Conservation (phyloP, 2,888 invertebrate species). For the Neocrepidodera transversa region DNA sequence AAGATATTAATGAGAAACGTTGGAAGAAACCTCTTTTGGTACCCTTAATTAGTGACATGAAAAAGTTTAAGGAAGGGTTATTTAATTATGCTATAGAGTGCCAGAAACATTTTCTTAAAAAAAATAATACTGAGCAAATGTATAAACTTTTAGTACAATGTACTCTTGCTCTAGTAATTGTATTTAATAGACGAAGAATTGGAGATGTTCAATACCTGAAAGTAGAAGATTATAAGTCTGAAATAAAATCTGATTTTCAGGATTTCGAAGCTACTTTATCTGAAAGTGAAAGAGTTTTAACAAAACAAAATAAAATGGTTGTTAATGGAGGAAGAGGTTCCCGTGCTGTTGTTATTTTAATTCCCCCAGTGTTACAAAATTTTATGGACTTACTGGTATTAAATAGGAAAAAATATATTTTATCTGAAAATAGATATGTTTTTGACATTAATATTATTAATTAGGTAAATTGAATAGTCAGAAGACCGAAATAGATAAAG, state of each 20-base stretch:
- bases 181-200: conserved; percentile 39
- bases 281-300: conserved; percentile 39
- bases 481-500: no score
- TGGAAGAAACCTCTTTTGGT: conserved; percentile 29
- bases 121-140: conserved; percentile 14
- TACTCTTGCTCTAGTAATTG: conserved; percentile 32
- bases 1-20: conserved; percentile 31
- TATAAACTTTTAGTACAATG: conserved; percentile 35
- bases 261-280: conserved; percentile 41
- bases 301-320: conserved; percentile 44
- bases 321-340: conserved; percentile 46
- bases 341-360: conserved; percentile 42
- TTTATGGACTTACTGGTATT: conserved; percentile 40
- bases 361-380: conserved; percentile 35
- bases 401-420: conserved; percentile 43
- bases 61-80: conserved; percentile 20
- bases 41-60: conserved; percentile 29
- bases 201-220: conserved; percentile 22
- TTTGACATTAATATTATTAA: no score
- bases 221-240: conserved; percentile 35
- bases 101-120: conserved; percentile 12
- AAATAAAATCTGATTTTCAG: conserved; percentile 28
- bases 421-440: conserved; percentile 45
- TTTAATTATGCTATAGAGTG: conserved; percentile 23
- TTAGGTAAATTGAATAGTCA: no score